Evolutionary conservation across 1,140 invertebrate species (phyloP), one percentile per base, ranked within the genome.

Genomic region (Ericerus pela): DNA sequence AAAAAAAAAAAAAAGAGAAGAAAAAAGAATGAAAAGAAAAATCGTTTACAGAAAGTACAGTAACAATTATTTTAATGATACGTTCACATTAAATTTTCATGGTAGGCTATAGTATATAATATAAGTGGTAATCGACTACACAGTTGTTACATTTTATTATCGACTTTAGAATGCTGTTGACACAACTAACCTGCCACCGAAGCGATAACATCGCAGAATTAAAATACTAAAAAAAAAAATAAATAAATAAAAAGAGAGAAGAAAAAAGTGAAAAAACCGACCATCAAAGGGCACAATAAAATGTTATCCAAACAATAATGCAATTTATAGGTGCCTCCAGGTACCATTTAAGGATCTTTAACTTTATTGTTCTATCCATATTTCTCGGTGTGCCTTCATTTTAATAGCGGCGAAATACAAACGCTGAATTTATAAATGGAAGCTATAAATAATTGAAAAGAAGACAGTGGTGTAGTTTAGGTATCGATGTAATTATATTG

Each of bases 141-240:
- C 41, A 47, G 26, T 47, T 47, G 26, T 47, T 47, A 47, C 41
- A 47, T 47, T 47, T 47, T 47, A 47, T 47, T 47, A 47, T 24
- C 22, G 41, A 24, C 41, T 47, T n/a, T n/a, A 47, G 20, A 47
- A 47, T 47, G 20, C 26, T 47, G 41, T 47, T 47, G 41, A 47
- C 41, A 47, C 26, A 47, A 47, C 41, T 47, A 47, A 47, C 41
- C 41, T 47, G 41, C 41, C 26, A 47, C 41, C 41, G 41, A 47
- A 47, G 41, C 41, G 41, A 47, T 47, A 47, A 47, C 41, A 47
- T 47, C 41, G 41, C 26, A 24, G 20, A 47, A 47, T 47, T 47
- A 47, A 47, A 47, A 47, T 47, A 47, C 41, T 47, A 47, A 47
- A 47, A n/a, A n/a, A n/a, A n/a, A n/a, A n/a, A n/a, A n/a, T n/a